Evolutionary conservation across 2,888 invertebrate genomes (phyloP).

Genomic region (Tetragonisca angustula): DNA sequence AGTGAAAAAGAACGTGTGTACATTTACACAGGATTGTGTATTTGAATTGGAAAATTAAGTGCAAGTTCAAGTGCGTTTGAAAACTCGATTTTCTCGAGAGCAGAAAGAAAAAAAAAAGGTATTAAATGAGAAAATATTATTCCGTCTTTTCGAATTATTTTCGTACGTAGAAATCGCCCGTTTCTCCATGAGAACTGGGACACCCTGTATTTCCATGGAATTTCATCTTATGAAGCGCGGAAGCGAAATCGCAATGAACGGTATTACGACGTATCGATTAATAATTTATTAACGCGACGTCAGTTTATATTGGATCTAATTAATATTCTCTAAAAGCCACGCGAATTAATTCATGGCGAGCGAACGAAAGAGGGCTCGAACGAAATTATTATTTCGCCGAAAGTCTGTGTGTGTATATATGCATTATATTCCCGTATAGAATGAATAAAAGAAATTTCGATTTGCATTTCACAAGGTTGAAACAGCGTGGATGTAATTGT

Average conservation of each 20-base stretch:
- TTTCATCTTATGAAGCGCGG: constrained; percentile 26
- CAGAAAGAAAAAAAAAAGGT: too few relatives aligned
- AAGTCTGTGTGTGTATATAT: not conserved
- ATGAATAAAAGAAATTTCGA: constrained; percentile 7
- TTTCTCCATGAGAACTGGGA: not conserved
- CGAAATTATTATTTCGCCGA: not conserved
- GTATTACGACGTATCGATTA: constrained; percentile 37
- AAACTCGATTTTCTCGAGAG: too few relatives aligned
- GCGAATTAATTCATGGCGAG: constrained; percentile 12
- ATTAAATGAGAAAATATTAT: too few relatives aligned
- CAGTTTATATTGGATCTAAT: constrained; percentile 23
- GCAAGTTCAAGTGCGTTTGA: too few relatives aligned
- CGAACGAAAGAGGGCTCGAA: not conserved
- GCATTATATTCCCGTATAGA: not conserved
- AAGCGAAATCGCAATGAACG: constrained; percentile 7
- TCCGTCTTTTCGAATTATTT: too few relatives aligned
- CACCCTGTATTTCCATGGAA: constrained; percentile 8
- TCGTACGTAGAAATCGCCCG: too few relatives aligned
- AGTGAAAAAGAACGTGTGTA: too few relatives aligned
- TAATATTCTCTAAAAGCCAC: constrained; percentile 20
- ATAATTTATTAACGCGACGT: constrained; percentile 46
- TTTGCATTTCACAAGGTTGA: constrained; percentile 1
- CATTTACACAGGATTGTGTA: too few relatives aligned
- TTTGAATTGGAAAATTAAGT: too few relatives aligned
- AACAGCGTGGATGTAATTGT: constrained; percentile 1